phyloP scores from a whole-genome alignment of 2,888 invertebrate species.

The Oscheius sp. region DNA sequence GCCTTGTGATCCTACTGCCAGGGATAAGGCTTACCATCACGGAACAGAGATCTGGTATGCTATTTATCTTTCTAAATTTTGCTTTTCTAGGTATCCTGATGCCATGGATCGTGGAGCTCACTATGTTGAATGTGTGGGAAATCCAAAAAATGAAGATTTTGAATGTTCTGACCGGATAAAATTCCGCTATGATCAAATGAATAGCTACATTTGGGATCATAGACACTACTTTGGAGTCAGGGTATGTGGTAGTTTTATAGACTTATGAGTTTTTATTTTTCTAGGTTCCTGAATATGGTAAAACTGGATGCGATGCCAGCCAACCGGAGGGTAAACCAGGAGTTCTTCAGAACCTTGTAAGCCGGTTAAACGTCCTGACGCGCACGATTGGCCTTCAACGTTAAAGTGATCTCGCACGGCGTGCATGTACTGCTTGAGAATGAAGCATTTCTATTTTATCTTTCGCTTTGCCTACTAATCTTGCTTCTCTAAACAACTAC shows the following conservation, averaged over 20 bases:
- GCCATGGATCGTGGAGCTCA: slow-evolving; percentile 50
- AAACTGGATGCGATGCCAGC: slow-evolving; percentile 54
- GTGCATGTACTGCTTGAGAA: slow-evolving; percentile 25
- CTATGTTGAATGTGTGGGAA: slow-evolving; percentile 59
- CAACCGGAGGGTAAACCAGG: slow-evolving; percentile 48
- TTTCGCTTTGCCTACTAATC: not conserved
- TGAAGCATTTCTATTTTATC: slow-evolving; percentile 14
- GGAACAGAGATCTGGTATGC: slow-evolving; percentile 61
- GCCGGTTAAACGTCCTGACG: slow-evolving; percentile 42
- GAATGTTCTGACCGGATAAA: slow-evolving; percentile 58
- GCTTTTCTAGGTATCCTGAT: slow-evolving; percentile 49
- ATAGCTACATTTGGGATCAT: slow-evolving; percentile 61
- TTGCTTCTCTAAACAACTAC: not conserved
- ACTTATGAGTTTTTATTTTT: not conserved
- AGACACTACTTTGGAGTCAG: slow-evolving; percentile 63
- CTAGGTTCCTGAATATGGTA: slow-evolving; percentile 41
- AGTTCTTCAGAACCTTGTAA: slow-evolving; percentile 44
- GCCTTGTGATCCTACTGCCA: slow-evolving; percentile 40
- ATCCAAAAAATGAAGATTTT: slow-evolving; percentile 63
- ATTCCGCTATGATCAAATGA: slow-evolving; percentile 52
- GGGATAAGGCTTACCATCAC: slow-evolving; percentile 58
- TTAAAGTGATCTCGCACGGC: slow-evolving; percentile 20
- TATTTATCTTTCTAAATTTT: not conserved
- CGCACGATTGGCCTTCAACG: slow-evolving; percentile 44
- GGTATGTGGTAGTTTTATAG: slow-evolving; percentile 32